Percentiles rank a stretch among this genome's conserved stretches.
These are phyloP conservation scores for Congeria kusceri DNA, from an alignment of 2,888 invertebrate genomes.

Conservation along the genomic window DNA sequence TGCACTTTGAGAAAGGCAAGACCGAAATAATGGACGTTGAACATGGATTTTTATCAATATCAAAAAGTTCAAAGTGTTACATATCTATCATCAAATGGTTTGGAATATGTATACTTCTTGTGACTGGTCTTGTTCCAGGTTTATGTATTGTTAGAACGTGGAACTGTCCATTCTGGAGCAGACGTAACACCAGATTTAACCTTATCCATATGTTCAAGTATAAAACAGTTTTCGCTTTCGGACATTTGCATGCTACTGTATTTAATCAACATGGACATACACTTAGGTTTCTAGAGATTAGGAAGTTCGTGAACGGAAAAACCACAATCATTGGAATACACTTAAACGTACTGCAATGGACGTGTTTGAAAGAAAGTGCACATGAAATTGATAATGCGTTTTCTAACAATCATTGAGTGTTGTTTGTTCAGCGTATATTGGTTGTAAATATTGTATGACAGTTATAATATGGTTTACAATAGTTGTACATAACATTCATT, in stretches of 20 bases:
- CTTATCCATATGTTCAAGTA: constrained; percentile 5
- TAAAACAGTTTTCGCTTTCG: constrained; percentile 21
- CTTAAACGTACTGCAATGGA: constrained; percentile 21
- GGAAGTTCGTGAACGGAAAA: constrained; percentile 28
- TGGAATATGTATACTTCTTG: not conserved
- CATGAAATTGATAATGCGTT: constrained; percentile 22
- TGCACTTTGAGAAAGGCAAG: not conserved
- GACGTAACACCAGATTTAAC: not conserved
- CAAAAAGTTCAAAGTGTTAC: not conserved
- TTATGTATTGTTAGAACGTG: not conserved
- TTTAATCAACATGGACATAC: constrained; percentile 1
- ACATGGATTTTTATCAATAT: not conserved
- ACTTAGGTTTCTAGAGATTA: constrained; percentile 28
- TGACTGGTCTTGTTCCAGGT: not conserved
- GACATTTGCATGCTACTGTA: constrained; percentile 22
- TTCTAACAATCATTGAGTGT: not conserved
- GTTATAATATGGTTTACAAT: too few relatives aligned
- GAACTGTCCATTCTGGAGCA: not conserved
- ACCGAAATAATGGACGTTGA: not conserved
- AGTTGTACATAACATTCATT: too few relatives aligned
- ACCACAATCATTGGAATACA: constrained; percentile 28
- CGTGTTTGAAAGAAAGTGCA: constrained; percentile 9
- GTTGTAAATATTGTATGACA: too few relatives aligned
- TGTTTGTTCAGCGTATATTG: too few relatives aligned
- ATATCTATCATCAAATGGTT: not conserved